Conservation (phyloP, 2,113 vertebrate species). For the Galemys pyrenaicus region DNA sequence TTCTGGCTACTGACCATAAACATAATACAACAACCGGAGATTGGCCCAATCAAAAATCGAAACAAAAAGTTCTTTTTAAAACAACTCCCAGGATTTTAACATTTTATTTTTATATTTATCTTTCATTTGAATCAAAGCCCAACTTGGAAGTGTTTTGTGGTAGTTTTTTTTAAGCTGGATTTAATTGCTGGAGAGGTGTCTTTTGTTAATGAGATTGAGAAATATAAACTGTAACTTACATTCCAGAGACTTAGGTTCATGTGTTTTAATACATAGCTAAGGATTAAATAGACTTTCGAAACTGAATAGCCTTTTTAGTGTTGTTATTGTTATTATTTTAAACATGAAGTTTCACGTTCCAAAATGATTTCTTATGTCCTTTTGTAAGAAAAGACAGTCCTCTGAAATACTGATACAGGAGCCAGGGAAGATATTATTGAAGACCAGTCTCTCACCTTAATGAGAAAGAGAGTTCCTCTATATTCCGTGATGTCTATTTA, state of each 20-base stretch:
- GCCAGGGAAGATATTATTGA: conserved; percentile 23
- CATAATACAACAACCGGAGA: not conserved
- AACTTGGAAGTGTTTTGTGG: not conserved
- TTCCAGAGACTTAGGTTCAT: not conserved
- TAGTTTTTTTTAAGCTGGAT: not conserved
- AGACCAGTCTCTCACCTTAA: not conserved
- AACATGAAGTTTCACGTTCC: conserved; percentile 40
- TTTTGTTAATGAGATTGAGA: conserved; percentile 49
- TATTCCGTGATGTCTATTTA: not conserved
- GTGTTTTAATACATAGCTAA: conserved; percentile 61
- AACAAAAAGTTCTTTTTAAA: conserved; percentile 27
- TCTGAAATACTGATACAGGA: conserved; percentile 30
- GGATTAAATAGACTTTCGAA: conserved; percentile 50
- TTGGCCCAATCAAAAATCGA: not conserved
- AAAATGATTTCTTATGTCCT: conserved; percentile 36
- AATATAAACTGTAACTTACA: conserved; percentile 50
- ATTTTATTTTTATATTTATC: conserved; percentile 28
- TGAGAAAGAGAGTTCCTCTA: no score
- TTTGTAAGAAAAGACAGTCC: conserved; percentile 36
- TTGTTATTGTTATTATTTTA: conserved; percentile 56
- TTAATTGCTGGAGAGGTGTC: conserved; percentile 53
- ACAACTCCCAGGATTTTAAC: not conserved
- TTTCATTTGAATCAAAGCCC: conserved; percentile 58
- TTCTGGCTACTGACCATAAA: not conserved
- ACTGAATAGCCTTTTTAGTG: not conserved